Evolutionary conservation across 2,797 vertebrate genomes (phyloP).

Genomic region (Muscicapa striata): DNA sequence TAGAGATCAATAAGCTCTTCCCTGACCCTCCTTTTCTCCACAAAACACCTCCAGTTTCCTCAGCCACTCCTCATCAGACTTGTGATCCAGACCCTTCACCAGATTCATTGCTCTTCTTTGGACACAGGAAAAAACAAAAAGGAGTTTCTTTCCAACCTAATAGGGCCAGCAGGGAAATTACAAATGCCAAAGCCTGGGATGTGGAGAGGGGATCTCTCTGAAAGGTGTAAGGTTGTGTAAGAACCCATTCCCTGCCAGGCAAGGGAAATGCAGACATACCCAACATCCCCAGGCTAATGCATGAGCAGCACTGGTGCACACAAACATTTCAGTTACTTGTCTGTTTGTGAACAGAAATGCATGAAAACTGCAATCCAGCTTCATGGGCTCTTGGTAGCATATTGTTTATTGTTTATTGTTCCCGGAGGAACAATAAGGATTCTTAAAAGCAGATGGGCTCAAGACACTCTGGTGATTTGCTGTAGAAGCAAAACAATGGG

Average conservation of each 20-base stretch:
- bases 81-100: background rate
- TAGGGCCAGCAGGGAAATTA: background rate
- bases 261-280: background rate
- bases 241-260: background rate
- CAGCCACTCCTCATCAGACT: background rate
- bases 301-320: background rate
- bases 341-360: slow-evolving; percentile 5
- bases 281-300: background rate
- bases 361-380: slow-evolving; percentile 5
- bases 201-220: background rate
- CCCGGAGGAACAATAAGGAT: slow-evolving; percentile 34
- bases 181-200: background rate
- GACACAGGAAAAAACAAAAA: background rate
- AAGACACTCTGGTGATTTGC: slow-evolving; percentile 7
- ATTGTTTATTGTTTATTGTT: slow-evolving; percentile 58
- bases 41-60: background rate
- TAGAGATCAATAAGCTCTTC: background rate
- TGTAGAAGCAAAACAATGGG: slow-evolving; percentile 42
- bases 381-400: slow-evolving; percentile 25
- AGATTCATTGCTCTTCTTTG: background rate
- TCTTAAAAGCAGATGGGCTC: slow-evolving; percentile 58
- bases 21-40: background rate
- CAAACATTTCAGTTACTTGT: background rate
- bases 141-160: background rate
- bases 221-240: background rate